Percentiles rank a stretch among this genome's conserved stretches.
Evolutionary conservation across 2,113 vertebrate species (phyloP).

Genomic region (Capra hircus): DNA sequence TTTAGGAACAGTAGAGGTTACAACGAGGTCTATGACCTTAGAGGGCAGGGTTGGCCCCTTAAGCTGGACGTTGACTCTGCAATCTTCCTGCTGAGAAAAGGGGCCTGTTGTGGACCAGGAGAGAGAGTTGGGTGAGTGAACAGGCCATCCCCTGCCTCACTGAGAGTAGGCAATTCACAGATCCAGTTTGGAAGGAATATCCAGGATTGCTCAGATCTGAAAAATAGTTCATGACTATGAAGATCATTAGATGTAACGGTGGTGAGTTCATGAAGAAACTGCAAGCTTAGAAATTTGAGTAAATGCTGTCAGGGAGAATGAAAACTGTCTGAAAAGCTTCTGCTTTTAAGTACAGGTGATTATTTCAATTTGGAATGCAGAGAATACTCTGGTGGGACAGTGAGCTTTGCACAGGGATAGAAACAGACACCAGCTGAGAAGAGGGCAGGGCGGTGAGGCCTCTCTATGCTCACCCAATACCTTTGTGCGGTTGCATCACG

Average conservation of each 20-base stretch:
- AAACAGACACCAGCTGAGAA: background rate
- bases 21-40: rapidly evolving
- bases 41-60: rapidly evolving
- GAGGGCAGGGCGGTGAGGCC: too few species aligned
- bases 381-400: rapidly evolving
- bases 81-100: background rate
- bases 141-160: too few species aligned
- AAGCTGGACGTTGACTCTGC: background rate
- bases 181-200: background rate
- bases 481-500: rapidly evolving
- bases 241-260: background rate
- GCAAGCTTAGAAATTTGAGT: background rate
- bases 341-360: background rate
- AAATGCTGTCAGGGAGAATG: background rate
- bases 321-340: background rate
- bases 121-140: background rate
- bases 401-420: background rate
- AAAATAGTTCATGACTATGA: background rate
- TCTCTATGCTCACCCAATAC: background rate
- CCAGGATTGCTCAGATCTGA: background rate
- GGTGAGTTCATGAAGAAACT: background rate
- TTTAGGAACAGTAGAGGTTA: background rate
- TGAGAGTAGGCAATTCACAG: background rate
- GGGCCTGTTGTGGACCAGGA: too few species aligned
- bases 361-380: background rate